Evolutionary conservation across 2,113 vertebrate species (phyloP).

Genomic region (Nymphicus hollandicus): DNA sequence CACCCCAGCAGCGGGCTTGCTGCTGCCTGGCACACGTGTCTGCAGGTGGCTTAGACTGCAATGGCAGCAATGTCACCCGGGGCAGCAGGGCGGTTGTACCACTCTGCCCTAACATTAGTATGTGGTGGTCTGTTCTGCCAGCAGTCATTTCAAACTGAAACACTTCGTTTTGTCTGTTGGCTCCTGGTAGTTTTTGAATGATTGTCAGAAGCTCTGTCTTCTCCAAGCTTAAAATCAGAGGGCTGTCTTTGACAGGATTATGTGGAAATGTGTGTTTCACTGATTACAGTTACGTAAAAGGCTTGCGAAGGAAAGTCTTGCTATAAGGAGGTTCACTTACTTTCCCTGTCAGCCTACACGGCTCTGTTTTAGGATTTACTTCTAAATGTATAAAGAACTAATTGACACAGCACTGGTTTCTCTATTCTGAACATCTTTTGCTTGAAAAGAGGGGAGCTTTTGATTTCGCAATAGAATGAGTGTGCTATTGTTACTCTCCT

Average conservation of each 20-base stretch:
- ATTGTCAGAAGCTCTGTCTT: not conserved
- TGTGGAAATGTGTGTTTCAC: not conserved
- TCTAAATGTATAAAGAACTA: not conserved
- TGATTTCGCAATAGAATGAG: not conserved
- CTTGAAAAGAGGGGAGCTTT: not conserved
- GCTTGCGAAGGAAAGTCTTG: not conserved
- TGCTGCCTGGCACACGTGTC: not conserved
- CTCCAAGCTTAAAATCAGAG: constrained; percentile 1
- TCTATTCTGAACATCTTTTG: not conserved
- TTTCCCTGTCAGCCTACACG: not conserved
- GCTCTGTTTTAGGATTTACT: not conserved
- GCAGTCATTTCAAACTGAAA: not conserved
- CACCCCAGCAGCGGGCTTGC: not conserved
- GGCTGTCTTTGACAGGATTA: not conserved
- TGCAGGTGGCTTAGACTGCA: not conserved
- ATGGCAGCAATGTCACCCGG: not conserved
- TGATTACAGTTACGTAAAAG: constrained; percentile 38
- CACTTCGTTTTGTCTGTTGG: not conserved
- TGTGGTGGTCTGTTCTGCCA: not conserved
- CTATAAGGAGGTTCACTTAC: not conserved
- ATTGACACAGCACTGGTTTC: not conserved
- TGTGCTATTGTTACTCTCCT: not conserved
- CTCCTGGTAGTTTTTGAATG: not conserved
- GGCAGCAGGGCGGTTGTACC: rapidly evolving
- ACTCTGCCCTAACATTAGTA: not conserved